A percentile compares a stretch with the other conserved stretches of the same genome.
Evolutionary conservation across 2,888 invertebrate genomes (phyloP).

Genomic region (Ophion ellenae): DNA sequence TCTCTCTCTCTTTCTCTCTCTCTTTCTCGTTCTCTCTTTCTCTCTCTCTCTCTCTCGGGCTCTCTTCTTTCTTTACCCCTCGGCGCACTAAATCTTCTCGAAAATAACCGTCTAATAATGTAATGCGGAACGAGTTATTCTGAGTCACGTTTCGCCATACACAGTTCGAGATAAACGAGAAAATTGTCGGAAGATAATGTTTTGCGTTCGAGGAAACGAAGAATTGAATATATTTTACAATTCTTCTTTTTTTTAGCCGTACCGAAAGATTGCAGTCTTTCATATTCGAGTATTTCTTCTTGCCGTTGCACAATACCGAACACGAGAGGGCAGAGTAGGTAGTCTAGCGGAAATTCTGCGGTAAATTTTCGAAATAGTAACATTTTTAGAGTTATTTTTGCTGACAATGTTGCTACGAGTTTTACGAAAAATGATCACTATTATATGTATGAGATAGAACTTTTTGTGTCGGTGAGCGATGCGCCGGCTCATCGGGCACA

Average conservation of each 20-base stretch:
- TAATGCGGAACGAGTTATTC: conserved; percentile 83
- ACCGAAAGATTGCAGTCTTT: not conserved
- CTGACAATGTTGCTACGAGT: too few species aligned
- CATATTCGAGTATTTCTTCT: not conserved
- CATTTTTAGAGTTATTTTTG: too few species aligned
- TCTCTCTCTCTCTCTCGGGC: too few species aligned
- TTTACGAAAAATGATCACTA: too few species aligned
- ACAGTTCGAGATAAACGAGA: conserved; percentile 64
- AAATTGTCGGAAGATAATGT: conserved; percentile 52
- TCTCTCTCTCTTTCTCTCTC: too few species aligned
- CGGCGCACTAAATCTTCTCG: conserved; percentile 55
- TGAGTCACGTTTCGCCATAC: conserved; percentile 52
- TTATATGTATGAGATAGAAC: too few species aligned
- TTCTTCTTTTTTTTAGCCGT: not conserved
- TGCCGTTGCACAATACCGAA: not conserved
- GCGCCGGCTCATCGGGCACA: too few species aligned
- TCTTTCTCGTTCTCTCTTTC: too few species aligned
- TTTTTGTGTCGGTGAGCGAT: too few species aligned
- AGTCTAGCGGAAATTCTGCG: not conserved
- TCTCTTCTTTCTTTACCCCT: not conserved
- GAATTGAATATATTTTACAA: not conserved
- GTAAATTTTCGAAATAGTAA: too few species aligned
- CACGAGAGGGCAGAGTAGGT: not conserved
- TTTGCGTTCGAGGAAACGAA: conserved; percentile 18
- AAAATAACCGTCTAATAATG: conserved; percentile 82